These are phyloP conservation scores for Paradoxurus hermaphroditus DNA, from an alignment of 2,113 vertebrate genomes.

Conservation along the genomic window DNA sequence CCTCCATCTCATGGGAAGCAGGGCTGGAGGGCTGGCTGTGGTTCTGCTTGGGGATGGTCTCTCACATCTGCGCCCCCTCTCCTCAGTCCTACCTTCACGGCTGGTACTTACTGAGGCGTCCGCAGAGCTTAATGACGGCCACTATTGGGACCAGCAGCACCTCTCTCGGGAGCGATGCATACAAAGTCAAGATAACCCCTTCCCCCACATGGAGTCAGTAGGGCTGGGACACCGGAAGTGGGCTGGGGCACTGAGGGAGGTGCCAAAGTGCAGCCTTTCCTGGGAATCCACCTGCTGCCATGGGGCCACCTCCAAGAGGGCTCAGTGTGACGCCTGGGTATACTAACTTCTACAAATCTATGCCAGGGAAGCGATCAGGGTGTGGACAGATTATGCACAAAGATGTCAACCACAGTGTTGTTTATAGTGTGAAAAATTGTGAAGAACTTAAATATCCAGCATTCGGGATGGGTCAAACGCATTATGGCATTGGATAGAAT, in stretches of 20 bases:
- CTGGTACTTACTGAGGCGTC: fast-evolving
- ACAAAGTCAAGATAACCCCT: neutral
- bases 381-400: neutral
- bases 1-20: neutral
- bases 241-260: neutral
- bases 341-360: neutral
- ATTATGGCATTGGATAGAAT: neutral
- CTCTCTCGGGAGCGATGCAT: neutral
- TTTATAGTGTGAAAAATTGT: neutral
- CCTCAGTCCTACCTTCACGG: neutral
- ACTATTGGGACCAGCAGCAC: neutral
- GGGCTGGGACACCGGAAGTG: too few relatives aligned
- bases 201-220: neutral
- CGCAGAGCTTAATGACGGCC: neutral
- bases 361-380: neutral
- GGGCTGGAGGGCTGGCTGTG: fast-evolving
- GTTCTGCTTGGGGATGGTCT: neutral
- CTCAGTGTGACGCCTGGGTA: neutral
- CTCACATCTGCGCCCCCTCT: neutral
- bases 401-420: neutral
- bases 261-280: neutral
- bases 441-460: neutral
- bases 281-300: neutral
- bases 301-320: neutral
- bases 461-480: neutral